Evolutionary conservation across 2,113 vertebrate genomes (phyloP).

Genomic region (Proteles cristata): DNA sequence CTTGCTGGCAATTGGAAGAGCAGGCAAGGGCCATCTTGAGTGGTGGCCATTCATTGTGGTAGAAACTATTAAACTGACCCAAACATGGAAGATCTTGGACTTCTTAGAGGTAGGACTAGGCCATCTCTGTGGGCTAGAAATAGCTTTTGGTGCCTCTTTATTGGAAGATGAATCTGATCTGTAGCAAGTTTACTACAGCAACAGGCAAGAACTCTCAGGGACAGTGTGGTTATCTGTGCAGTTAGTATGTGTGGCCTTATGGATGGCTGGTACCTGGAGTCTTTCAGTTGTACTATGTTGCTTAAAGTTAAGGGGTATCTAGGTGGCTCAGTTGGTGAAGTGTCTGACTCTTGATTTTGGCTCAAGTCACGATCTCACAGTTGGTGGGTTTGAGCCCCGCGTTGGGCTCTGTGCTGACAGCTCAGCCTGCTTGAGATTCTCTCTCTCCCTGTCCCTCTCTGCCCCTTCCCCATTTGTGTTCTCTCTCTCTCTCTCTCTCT

Average conservation of each 20-base stretch:
- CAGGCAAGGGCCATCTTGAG: not conserved
- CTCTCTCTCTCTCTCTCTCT: too few species aligned
- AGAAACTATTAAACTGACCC: not conserved
- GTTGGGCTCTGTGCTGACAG: too few species aligned
- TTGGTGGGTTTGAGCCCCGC: too few species aligned
- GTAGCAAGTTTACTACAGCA: accelerated
- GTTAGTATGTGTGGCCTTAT: not conserved
- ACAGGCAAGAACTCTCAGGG: not conserved
- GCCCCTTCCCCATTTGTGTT: too few species aligned
- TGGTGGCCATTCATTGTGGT: not conserved
- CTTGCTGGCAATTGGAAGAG: not conserved
- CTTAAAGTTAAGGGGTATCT: not conserved
- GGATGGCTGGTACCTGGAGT: not conserved
- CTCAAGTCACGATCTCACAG: too few species aligned
- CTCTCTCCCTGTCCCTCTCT: not conserved
- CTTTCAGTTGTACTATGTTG: not conserved
- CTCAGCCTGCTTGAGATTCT: too few species aligned
- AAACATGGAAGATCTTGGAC: not conserved
- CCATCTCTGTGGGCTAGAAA: not conserved
- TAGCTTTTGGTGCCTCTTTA: not conserved
- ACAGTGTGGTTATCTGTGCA: too few species aligned
- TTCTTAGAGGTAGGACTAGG: not conserved
- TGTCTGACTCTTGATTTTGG: too few species aligned
- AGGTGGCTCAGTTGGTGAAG: too few species aligned
- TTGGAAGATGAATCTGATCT: not conserved